A percentile compares a stretch with the other conserved stretches of the same genome.
phyloP scores from a whole-genome alignment of 2,797 vertebrate genomes.

The Ispidina picta region DNA sequence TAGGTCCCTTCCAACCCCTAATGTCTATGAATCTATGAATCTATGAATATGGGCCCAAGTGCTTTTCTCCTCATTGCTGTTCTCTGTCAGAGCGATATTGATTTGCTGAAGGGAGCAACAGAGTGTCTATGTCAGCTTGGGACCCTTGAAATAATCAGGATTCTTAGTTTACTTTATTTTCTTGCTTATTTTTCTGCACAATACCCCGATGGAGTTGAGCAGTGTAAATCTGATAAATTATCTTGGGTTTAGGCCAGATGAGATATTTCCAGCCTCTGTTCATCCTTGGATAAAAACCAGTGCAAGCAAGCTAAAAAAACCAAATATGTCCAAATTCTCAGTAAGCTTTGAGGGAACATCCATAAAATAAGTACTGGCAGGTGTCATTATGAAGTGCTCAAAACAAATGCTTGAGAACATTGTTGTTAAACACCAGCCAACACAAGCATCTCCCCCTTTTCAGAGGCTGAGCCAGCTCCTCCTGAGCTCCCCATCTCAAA shows the following conservation, averaged over 20 bases:
- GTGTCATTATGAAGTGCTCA: constrained; percentile 61
- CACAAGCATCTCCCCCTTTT: background rate
- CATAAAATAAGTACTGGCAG: constrained; percentile 51
- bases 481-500: background rate
- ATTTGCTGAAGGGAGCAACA: constrained; percentile 9
- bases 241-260: constrained; percentile 61
- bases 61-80: background rate
- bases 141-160: constrained; percentile 35
- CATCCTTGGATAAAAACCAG: constrained; percentile 71
- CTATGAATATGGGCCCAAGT: background rate
- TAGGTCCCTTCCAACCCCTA: too few relatives aligned
- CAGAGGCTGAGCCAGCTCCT: background rate
- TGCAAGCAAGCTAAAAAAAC: constrained; percentile 63
- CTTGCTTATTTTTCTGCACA: constrained; percentile 64
- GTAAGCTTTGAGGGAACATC: constrained; percentile 33
- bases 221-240: constrained; percentile 65
- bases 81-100: background rate
- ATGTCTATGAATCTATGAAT: too few relatives aligned
- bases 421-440: constrained; percentile 56
- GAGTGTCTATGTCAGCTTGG: background rate
- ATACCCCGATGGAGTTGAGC: constrained; percentile 3
- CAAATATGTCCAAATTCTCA: constrained; percentile 48
- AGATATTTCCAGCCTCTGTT: constrained; percentile 67
- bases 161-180: constrained; percentile 25
- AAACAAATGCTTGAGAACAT: constrained; percentile 66